phyloP scores from a whole-genome alignment of 2,888 invertebrate species.

The Lycia hirtaria region DNA sequence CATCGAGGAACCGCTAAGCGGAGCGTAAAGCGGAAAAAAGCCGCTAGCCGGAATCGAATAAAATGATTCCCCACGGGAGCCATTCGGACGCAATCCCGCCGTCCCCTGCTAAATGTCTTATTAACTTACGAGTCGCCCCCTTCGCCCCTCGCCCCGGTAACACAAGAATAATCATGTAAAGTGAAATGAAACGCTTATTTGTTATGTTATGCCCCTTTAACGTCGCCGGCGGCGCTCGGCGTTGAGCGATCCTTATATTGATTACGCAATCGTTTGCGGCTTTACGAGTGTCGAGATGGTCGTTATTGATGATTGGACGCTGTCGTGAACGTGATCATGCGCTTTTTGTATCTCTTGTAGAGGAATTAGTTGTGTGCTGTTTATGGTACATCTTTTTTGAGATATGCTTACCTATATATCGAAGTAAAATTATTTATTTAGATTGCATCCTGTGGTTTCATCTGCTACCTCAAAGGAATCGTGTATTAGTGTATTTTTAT shows the following conservation, averaged over 20 bases:
- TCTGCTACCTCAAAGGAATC: no score
- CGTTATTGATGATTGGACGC: slow-evolving; percentile 34
- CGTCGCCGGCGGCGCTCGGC: slow-evolving; percentile 54
- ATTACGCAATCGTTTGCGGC: slow-evolving; percentile 70
- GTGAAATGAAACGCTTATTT: slow-evolving; percentile 86
- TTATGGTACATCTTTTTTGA: no score
- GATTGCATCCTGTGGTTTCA: no score
- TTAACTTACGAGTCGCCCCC: slow-evolving; percentile 81
- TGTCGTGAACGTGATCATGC: slow-evolving; percentile 33
- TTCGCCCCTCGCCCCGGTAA: slow-evolving; percentile 62
- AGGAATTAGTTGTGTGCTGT: background rate
- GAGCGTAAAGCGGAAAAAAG: slow-evolving; percentile 83
- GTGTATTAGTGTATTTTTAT: no score
- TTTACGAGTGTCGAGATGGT: slow-evolving; percentile 43
- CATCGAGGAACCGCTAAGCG: slow-evolving; percentile 77
- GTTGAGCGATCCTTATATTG: slow-evolving; percentile 69
- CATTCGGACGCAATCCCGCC: slow-evolving; percentile 88
- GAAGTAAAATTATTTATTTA: no score
- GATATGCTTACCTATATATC: no score
- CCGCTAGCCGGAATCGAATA: slow-evolving; percentile 88
- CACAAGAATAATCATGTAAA: slow-evolving; percentile 85
- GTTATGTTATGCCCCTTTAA: slow-evolving; percentile 80
- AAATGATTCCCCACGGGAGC: slow-evolving; percentile 90
- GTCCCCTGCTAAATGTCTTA: slow-evolving; percentile 85
- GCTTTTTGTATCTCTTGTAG: slow-evolving; percentile 4